These are phyloP conservation scores for Heliothis virescens DNA, from an alignment of 1,140 invertebrate species.

Conservation along the genomic window DNA sequence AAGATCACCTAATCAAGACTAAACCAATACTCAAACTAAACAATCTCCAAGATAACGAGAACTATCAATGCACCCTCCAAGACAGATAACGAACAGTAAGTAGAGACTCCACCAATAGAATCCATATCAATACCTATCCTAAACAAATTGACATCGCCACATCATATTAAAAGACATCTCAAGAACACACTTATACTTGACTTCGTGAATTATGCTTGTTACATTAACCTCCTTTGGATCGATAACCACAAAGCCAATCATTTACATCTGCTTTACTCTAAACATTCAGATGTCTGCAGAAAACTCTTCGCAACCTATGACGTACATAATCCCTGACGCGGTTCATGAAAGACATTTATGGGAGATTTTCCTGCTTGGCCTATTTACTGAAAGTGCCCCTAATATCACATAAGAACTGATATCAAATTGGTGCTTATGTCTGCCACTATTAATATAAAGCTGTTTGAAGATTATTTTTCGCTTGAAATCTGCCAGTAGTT, in stretches of 20 bases:
- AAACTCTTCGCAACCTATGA: constrained; percentile 91
- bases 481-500: constrained; percentile 92
- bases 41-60: no score
- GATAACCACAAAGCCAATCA: background rate
- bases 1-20: no score
- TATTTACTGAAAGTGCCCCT: constrained; percentile 96
- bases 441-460: constrained; percentile 98
- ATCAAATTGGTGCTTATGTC: constrained; percentile 99
- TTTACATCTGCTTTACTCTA: background rate
- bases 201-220: no score
- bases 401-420: constrained; percentile 91
- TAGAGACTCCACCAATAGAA: no score
- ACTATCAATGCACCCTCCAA: no score
- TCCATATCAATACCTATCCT: no score
- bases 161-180: no score
- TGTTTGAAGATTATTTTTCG: constrained; percentile 97
- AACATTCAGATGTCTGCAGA: constrained; percentile 86
- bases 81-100: no score
- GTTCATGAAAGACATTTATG: constrained; percentile 98
- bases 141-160: no score
- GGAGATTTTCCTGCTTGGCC: constrained; percentile 98
- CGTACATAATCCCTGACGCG: constrained; percentile 97
- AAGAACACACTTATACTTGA: no score
- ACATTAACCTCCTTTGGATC: no score
- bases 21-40: no score